Evolutionary conservation across 2,113 vertebrate genomes (phyloP).

Genomic region (Passer domesticus): DNA sequence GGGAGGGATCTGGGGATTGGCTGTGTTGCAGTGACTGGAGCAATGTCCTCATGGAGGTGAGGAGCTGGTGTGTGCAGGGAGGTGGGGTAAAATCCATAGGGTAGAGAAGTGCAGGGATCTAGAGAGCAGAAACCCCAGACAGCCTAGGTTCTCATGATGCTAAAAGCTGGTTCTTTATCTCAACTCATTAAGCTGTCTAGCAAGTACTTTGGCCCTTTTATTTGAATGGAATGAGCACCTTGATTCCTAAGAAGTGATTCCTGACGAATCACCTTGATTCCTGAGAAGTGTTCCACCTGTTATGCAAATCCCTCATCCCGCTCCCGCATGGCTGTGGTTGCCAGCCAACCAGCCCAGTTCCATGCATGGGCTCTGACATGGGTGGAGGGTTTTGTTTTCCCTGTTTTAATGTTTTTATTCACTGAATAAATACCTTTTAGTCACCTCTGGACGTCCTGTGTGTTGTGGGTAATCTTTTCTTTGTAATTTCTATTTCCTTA

Average conservation of each 20-base stretch:
- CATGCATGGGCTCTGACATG: background rate
- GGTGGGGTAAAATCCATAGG: rapidly evolving
- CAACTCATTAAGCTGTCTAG: background rate
- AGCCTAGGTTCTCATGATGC: background rate
- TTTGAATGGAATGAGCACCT: background rate
- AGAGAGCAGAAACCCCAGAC: background rate
- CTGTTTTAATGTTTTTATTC: background rate
- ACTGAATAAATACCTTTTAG: background rate
- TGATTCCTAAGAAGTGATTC: background rate
- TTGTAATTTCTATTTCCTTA: background rate
- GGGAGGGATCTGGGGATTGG: background rate
- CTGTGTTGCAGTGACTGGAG: background rate
- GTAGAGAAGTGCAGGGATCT: background rate
- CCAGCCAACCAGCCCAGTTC: background rate
- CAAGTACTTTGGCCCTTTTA: background rate
- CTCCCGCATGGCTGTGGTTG: rapidly evolving
- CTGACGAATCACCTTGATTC: background rate
- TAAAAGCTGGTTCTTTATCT: background rate
- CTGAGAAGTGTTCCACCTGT: background rate
- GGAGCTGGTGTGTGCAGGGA: background rate
- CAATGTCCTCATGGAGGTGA: rapidly evolving
- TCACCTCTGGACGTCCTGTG: background rate
- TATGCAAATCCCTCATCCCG: rapidly evolving
- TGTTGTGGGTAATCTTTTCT: background rate
- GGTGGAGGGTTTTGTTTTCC: background rate